Evolutionary conservation across 2,888 invertebrate species (phyloP).

Genomic region (Amblyjoppa fuscipennis): DNA sequence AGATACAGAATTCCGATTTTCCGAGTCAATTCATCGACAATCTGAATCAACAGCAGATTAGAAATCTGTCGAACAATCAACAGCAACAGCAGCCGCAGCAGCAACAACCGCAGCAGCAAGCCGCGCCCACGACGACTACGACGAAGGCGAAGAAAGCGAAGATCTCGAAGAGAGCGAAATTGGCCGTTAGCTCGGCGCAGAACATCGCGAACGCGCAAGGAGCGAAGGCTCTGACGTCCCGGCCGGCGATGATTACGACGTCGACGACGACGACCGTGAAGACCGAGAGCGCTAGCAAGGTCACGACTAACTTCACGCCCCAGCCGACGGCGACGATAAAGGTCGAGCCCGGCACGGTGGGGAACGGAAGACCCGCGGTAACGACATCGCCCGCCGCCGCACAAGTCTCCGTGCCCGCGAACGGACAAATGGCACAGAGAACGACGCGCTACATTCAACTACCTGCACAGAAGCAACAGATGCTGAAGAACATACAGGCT

Average conservation of each 20-base stretch:
- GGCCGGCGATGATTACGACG: slow-evolving; percentile 74
- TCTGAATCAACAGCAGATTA: slow-evolving; percentile 83
- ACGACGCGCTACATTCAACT: slow-evolving; percentile 90
- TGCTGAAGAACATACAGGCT: slow-evolving; percentile 84
- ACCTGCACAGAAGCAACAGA: slow-evolving; percentile 90
- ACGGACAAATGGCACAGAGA: slow-evolving; percentile 86
- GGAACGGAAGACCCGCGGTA: slow-evolving; percentile 57
- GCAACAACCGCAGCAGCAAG: neutral
- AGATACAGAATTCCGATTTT: slow-evolving; percentile 83
- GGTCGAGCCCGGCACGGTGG: slow-evolving; percentile 60
- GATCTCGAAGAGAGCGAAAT: slow-evolving; percentile 80
- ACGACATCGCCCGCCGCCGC: slow-evolving; percentile 49
- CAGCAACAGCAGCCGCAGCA: slow-evolving; percentile 37
- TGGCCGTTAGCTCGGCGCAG: slow-evolving; percentile 76
- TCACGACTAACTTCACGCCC: slow-evolving; percentile 72
- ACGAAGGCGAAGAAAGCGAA: slow-evolving; percentile 80
- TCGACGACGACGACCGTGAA: slow-evolving; percentile 71
- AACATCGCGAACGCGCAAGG: slow-evolving; percentile 74
- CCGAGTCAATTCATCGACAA: slow-evolving; percentile 84
- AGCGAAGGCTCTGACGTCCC: slow-evolving; percentile 76
- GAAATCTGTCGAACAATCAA: slow-evolving; percentile 79
- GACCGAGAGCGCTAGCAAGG: slow-evolving; percentile 76
- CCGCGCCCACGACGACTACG: slow-evolving; percentile 44
- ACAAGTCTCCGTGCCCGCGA: slow-evolving; percentile 74
- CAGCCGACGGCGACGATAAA: slow-evolving; percentile 74